Evolutionary conservation across 2,888 invertebrate genomes (phyloP), one percentile per base, ranked within the genome.

Genomic region (Vesta saturnalis): DNA sequence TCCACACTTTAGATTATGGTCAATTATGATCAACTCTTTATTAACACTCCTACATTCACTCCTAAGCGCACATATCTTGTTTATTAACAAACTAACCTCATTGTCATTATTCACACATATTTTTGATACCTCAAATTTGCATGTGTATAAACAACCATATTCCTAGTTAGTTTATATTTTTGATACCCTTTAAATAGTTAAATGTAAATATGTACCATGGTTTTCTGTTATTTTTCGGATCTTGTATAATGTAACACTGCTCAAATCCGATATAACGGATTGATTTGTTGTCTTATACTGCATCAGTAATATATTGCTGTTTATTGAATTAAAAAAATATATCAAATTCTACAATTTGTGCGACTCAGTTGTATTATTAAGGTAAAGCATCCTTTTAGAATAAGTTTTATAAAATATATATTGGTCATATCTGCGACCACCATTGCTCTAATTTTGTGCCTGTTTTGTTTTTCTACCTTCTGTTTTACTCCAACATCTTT

Each of bases 51-150:
- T n/a, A n/a, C n/a, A n/a, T n/a, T 3, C 16, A 16, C 47, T 3
- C 16, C 47, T 49, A 15, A 18, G 8, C 39, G n/a, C 47, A 49
- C 47, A 49, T 49, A 49, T 49, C 47, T 18, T 10, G 18, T 49
- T 49, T 18, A 39, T n/a, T n/a, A 39, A 52, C 59, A 60, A 62
- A 19, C 55, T 62, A 62, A 67, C 58, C 16, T 58, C 63, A 63
- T 63, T 55, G 19, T 35, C 46, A 57, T 49, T 46, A 60, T 47
- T 18, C 56, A 15, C n/a, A n/a, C 30, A 61, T 66, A 66, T 66
- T 66, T 66, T 66, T 66, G 66, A 66, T 66, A 66, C 66, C 66
- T 62, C 62, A 60, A 60, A 16, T 57, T 35, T 54, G 30, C 30
- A 61, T 52, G 35, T 35, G 15, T n/a, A 30, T 16, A 60, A n/a